phyloP scores from a whole-genome alignment of 2,113 vertebrate species.

The Entomyzon cyanotis region DNA sequence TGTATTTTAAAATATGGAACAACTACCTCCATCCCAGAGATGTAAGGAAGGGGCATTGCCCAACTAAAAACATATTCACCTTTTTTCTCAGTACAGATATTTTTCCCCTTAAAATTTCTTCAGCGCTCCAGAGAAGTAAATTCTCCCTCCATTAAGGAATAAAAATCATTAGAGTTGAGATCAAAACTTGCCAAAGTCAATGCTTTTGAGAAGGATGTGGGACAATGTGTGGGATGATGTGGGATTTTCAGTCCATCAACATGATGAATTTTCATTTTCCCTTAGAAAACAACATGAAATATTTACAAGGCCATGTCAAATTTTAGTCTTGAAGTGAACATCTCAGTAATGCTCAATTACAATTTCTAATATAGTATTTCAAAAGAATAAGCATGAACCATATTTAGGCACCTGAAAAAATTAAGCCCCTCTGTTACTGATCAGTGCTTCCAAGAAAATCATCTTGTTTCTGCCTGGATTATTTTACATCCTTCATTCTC shows the following conservation, averaged over 20 bases:
- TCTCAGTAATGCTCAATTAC: not conserved
- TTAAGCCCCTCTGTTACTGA: not conserved
- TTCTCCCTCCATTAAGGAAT: not conserved
- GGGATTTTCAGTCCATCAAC: not conserved
- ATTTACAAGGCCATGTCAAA: not conserved
- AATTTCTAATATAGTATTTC: not conserved
- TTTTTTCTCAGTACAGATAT: not conserved
- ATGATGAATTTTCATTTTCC: not conserved
- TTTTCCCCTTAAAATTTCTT: not conserved
- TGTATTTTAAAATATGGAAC: not conserved
- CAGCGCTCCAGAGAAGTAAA: not conserved
- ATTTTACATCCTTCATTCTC: not conserved
- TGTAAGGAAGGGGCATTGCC: not conserved
- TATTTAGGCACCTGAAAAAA: not conserved
- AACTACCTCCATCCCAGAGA: not conserved
- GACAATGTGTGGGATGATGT: not conserved
- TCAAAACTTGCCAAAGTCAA: not conserved
- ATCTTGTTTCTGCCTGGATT: fast-evolving
- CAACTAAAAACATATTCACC: not conserved
- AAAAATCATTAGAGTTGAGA: not conserved
- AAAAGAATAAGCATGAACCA: not conserved
- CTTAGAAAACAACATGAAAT: not conserved
- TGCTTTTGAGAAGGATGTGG: not conserved
- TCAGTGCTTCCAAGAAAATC: not conserved
- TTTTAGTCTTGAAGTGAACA: not conserved